Base-by-base conservation (phyloP, 1,140 invertebrate species). In the Anadara kagoshimensis region DNA sequence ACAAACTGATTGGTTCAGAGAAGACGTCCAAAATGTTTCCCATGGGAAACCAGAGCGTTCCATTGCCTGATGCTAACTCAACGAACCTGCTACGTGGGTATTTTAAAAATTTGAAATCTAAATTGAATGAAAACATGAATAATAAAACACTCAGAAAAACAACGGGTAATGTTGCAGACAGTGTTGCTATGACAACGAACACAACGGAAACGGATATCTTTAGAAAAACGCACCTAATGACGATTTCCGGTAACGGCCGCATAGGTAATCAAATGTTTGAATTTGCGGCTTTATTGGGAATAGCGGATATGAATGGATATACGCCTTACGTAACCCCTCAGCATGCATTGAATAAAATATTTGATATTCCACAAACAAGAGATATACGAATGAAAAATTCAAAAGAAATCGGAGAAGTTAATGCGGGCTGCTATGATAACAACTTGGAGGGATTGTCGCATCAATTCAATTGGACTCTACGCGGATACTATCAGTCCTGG, bases 401-500 rank as follows among this genome's bases (percentile, higher is more conserved):
- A n/a, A 67, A 22, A 47, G 36, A 18, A 20, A 45, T 77, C n/a
- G 66, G 53, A 1, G 73, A 75, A 41, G 63, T 56, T 20, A 43
- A 24, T 11, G 56, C 74, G n/a, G 44, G 72, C 7, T 49, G 49
- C 0, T 81, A 77, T 69, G 67, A 76, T 49, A 57, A 26, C 24
- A 69, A 58, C 3, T 14, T 76, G 20, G 71, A 74, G 45, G 49
- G 43, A 1, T 54, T 82, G 20, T 41, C 49, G 16, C 61, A 70
- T 67, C 54, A 64, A 16, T 63, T 69, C 57, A 81, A 77, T 43
- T 75, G 69, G 53, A 76, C 70, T 0, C 56, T 81, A 41, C 54
- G 64, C 2, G 78, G 75, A 1, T 86, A 80, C 64, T 77, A 81
- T 44, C 82, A 85, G 58, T 84, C 82, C 0, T 86, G 80, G 80